Base-by-base conservation (phyloP, 37 sponge, comb jelly and placozoan genomes). In the Hormiphora californensis region DNA sequence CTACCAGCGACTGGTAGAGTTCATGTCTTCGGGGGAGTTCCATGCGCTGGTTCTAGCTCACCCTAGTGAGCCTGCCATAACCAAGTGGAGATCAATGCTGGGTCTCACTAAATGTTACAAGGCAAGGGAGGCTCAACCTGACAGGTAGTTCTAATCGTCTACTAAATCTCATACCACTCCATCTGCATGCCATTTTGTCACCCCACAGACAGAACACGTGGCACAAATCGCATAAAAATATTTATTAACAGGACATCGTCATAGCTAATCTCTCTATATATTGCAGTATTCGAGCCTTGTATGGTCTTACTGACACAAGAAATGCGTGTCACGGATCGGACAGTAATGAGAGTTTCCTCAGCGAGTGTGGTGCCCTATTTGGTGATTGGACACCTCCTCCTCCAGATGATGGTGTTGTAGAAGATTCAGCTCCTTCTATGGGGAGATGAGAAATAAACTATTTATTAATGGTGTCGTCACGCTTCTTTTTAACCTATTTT, bases 301-400 rank as follows among this genome's bases (percentile, higher is more conserved):
- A 73, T 40, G 81, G 81, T 1, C 39, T 73, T 1, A 35, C 36
- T 40, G 81, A 73, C 46, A 73, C 81, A 4, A 38, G 81, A 25
- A 73, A 73, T 73, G 81, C 81, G 17, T 44, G 81, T 40, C 81
- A 73, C 23, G 81, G 81, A 15, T 73, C 81, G 8, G 81, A 73
- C 46, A 43, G 46, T 40, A 9, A 43, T 3, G 27, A 73, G 38
- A 73, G 81, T 36, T 73, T 73, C 43, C 46, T 32, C 27, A 39
- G 38, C 3, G 81, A 73, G 43, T 27, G 2, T 41, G 25, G 8
- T 1, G 21, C 43, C n/a, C 11, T 73, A 21, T 73, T 73, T 73
- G 46, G 46, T 32, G 81, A 19, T 33, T 73, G 81, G 81, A 46
- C n/a, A n/a, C n/a, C n/a, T n/a, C n/a, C n/a, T n/a, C n/a, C n/a